A percentile compares a stretch with the other conserved stretches of the same genome.
These are phyloP conservation scores for Liodrosophila aerea DNA, from an alignment of 2,888 invertebrate genomes.

Conservation along the genomic window DNA sequence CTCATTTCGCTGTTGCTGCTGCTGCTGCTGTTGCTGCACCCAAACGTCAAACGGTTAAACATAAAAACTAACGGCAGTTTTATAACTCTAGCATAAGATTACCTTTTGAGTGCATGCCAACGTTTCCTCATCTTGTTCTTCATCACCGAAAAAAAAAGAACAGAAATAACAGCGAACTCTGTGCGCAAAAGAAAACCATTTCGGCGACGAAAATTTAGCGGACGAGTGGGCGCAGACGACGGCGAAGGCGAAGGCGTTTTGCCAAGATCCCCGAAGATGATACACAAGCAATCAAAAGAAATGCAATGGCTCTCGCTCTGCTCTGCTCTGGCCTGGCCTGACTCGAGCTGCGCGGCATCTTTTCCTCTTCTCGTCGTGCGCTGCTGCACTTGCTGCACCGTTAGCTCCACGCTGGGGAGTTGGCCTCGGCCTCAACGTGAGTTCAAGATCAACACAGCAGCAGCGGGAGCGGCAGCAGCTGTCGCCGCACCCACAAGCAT, in stretches of 20 bases:
- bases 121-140: constrained; percentile 35
- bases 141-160: constrained; percentile 50
- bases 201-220: constrained; percentile 56
- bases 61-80: constrained; percentile 76
- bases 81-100: constrained; percentile 71
- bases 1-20: constrained; percentile 14
- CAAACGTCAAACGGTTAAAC: constrained; percentile 69
- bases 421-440: constrained; percentile 45
- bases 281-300: constrained; percentile 78
- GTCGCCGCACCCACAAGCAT: too few species aligned
- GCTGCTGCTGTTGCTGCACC: constrained; percentile 56
- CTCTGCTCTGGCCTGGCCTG: too few species aligned
- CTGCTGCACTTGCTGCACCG: constrained; percentile 64
- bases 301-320: constrained; percentile 52
- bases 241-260: constrained; percentile 36
- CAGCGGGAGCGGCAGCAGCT: neutral
- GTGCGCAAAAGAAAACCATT: constrained; percentile 50
- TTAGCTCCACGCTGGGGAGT: constrained; percentile 51
- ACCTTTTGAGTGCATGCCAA: constrained; percentile 62
- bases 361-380: constrained; percentile 27
- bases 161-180: too few species aligned
- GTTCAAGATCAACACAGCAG: constrained; percentile 65
- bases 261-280: constrained; percentile 68
- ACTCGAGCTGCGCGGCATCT: too few species aligned
- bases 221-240: constrained; percentile 52